Evolutionary conservation across 2,113 vertebrate genomes (phyloP).

Genomic region (Pelmatolapia mariae): DNA sequence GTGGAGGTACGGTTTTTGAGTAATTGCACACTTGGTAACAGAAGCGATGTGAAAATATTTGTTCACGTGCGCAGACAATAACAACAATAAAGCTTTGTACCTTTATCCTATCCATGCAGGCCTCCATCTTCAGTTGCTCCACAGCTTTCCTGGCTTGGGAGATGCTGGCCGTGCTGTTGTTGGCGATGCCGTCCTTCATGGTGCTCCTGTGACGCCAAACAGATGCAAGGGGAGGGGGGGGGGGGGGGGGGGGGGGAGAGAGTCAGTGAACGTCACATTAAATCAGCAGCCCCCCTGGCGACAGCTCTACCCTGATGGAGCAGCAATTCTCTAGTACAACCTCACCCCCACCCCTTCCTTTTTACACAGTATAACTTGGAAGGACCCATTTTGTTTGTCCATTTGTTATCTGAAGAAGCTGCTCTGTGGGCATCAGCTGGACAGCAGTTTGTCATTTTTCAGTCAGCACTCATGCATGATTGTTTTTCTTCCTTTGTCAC

Average conservation of each 20-base stretch:
- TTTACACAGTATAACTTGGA: neutral
- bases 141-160: constrained; percentile 95
- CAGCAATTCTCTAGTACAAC: neutral
- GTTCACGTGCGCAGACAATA: neutral
- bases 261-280: constrained; percentile 14
- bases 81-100: constrained; percentile 49
- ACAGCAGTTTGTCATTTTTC: constrained; percentile 1
- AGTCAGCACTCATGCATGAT: neutral
- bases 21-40: neutral
- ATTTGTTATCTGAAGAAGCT: constrained; percentile 17
- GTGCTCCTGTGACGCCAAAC: constrained; percentile 62
- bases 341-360: neutral
- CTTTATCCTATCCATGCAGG: constrained; percentile 98
- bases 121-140: constrained; percentile 99
- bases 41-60: neutral
- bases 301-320: neutral
- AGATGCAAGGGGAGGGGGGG: neutral
- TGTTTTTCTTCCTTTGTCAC: neutral
- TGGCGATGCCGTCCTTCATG: constrained; percentile 88
- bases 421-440: constrained; percentile 22
- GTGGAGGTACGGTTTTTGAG: neutral
- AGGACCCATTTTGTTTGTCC: constrained; percentile 23
- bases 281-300: neutral
- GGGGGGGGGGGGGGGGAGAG: neutral
- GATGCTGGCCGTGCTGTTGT: constrained; percentile 91